Evolutionary conservation across 2,888 invertebrate genomes (phyloP).

Genomic region (Bhutanitis thaidina): DNA sequence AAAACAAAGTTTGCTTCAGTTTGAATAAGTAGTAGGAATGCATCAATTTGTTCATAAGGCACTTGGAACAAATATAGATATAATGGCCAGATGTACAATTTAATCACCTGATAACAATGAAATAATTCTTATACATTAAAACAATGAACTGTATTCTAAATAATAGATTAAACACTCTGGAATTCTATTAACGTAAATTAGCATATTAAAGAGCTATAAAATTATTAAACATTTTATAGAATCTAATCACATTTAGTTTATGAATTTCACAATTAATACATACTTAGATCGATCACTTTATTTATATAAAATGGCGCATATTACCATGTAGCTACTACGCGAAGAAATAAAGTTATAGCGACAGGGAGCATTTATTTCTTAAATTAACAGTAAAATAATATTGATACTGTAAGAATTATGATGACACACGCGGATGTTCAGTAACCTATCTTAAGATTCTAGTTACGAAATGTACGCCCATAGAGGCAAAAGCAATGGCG

Average conservation of each 20-base stretch:
- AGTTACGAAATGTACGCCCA: background rate
- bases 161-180: slow-evolving; percentile 21
- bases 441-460: slow-evolving; percentile 26
- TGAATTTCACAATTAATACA: slow-evolving; percentile 52
- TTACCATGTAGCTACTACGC: slow-evolving; percentile 33
- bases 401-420: slow-evolving; percentile 31
- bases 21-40: slow-evolving; percentile 54
- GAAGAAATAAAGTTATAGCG: slow-evolving; percentile 30
- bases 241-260: slow-evolving; percentile 55
- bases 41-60: slow-evolving; percentile 74
- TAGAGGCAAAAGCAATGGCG: slow-evolving; percentile 21
- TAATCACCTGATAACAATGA: slow-evolving; percentile 32
- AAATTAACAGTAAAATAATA: slow-evolving; percentile 20
- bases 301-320: slow-evolving; percentile 42
- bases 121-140: slow-evolving; percentile 25
- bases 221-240: slow-evolving; percentile 60
- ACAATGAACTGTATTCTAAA: slow-evolving; percentile 17
- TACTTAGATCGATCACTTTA: slow-evolving; percentile 40
- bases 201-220: slow-evolving; percentile 46
- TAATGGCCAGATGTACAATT: slow-evolving; percentile 31
- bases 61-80: slow-evolving; percentile 74
- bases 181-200: slow-evolving; percentile 31
- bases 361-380: slow-evolving; percentile 29
- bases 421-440: slow-evolving; percentile 10
- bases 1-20: background rate